Base-by-base conservation (phyloP, 2,113 vertebrate genomes). In the Apodemus sylvaticus region DNA sequence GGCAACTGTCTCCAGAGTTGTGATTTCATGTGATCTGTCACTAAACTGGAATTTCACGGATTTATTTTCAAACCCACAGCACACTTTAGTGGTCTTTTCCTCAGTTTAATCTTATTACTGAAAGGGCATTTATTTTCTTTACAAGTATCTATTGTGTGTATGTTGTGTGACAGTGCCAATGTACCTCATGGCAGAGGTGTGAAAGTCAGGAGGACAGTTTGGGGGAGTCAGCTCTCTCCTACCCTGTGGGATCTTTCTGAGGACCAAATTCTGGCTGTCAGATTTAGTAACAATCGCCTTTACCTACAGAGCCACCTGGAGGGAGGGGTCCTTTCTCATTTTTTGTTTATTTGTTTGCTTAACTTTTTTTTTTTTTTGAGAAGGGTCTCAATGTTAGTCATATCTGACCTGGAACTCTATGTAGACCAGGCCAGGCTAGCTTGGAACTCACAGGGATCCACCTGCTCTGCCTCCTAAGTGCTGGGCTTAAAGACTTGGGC, bases 61-160 rank as follows among this genome's bases (percentile, higher is more conserved):
- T 77, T 90, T 74, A 76, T 60, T 95, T 86, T 77, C 55, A 73
- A 94, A 92, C 77, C 64, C 71, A 79, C 60, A 45, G 26, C 73
- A 85, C 81, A 85, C 79, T 34, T 45, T 48, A 48, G 51, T 51
- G 55, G 34, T 51, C 42, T 53, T 16, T 60, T 89, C 24, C 68
- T 73, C 24, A 39, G 17, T 71, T 88, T 55, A 42, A 62, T 62
- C 60, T 62, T 62, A 42, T 42, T 58, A 31, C n/a, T 83, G n/a
- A 60, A 12, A 85, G 29, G 14, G 31, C 82, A 34, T 78, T 78
- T 53, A 51, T 51, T 78, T 34, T 78, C 51, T 78, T 51, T 51
- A 53, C 29, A 45, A 36, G 1, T 48, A 66, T 48, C 29, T 66
- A 64, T 11, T 45, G n/a, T 19, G 14, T 22, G 6, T 48, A 64